Percentiles rank a stretch among this genome's conserved stretches.
These are phyloP conservation scores for Istiophorus platypterus DNA, from an alignment of 2,113 vertebrate genomes.

Conservation along the genomic window DNA sequence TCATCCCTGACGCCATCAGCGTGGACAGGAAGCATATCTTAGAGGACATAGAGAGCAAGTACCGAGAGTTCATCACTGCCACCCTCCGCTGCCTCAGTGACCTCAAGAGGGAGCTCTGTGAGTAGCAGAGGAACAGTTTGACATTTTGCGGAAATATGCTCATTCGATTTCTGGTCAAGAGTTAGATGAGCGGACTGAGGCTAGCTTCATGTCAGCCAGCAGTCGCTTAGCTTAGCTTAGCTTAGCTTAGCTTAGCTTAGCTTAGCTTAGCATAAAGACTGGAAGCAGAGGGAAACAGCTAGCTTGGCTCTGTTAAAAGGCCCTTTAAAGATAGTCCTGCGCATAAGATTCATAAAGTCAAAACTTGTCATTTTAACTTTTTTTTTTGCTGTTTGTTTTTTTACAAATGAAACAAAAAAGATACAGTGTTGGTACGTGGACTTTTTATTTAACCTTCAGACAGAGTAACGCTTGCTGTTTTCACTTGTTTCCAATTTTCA, in stretches of 20 bases:
- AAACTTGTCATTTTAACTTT: not conserved
- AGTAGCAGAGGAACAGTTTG: constrained; percentile 42
- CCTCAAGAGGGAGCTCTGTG: constrained; percentile 82
- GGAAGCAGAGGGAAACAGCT: not conserved
- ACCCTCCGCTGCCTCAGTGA: constrained; percentile 79
- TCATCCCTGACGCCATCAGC: constrained; percentile 64
- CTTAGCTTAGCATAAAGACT: not conserved
- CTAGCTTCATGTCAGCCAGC: not conserved
- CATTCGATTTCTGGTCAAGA: no score
- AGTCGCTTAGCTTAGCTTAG: not conserved
- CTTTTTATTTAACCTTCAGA: not conserved
- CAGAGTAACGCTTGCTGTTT: not conserved
- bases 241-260: no score
- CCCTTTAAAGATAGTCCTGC: no score
- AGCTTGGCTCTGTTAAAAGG: no score
- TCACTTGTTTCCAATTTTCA: no score
- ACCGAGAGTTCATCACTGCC: constrained; percentile 78
- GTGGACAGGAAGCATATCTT: constrained; percentile 78
- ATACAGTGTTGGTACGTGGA: not conserved
- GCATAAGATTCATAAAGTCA: no score
- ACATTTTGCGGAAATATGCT: no score
- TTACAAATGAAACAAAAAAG: not conserved
- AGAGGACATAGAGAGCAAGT: constrained; percentile 79
- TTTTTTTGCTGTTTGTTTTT: no score
- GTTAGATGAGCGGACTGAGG: no score